Evolutionary conservation across 2,888 invertebrate species (phyloP).

Genomic region (Eristalis intricaria): DNA sequence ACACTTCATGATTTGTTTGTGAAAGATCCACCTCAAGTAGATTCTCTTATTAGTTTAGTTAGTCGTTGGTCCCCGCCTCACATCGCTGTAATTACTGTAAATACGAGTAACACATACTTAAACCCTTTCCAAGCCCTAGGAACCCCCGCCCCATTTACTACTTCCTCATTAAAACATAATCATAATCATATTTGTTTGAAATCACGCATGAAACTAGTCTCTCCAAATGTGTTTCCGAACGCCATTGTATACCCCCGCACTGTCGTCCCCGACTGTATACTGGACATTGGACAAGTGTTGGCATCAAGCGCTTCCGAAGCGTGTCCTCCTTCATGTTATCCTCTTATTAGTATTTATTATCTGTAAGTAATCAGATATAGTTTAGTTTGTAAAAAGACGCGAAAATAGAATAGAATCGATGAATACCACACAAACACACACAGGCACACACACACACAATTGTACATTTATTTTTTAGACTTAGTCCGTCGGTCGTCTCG

Average conservation of each 20-base stretch:
- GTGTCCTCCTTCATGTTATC: neutral
- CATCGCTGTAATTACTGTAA: neutral
- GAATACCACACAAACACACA: neutral
- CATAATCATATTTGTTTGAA: neutral
- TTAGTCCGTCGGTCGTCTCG: slow-evolving; percentile 6
- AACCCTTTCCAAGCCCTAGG: neutral
- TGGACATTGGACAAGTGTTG: neutral
- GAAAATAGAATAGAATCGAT: neutral
- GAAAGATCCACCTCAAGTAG: neutral
- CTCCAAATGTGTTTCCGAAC: slow-evolving; percentile 33
- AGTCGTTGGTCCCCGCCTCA: neutral
- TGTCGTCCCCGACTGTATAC: neutral
- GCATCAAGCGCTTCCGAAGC: slow-evolving; percentile 7
- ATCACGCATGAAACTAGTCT: slow-evolving; percentile 59
- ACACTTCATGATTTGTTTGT: neutral
- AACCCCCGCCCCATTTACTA: no score
- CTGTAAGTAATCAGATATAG: neutral
- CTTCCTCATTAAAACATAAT: no score
- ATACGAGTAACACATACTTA: neutral
- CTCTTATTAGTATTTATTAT: slow-evolving; percentile 23
- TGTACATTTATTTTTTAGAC: slow-evolving; percentile 49
- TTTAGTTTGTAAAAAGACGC: slow-evolving; percentile 27
- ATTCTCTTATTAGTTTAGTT: neutral
- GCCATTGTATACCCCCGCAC: neutral
- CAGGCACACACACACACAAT: neutral